Conservation (phyloP, 2,888 invertebrate genomes). For the Mythimna vitellina region DNA sequence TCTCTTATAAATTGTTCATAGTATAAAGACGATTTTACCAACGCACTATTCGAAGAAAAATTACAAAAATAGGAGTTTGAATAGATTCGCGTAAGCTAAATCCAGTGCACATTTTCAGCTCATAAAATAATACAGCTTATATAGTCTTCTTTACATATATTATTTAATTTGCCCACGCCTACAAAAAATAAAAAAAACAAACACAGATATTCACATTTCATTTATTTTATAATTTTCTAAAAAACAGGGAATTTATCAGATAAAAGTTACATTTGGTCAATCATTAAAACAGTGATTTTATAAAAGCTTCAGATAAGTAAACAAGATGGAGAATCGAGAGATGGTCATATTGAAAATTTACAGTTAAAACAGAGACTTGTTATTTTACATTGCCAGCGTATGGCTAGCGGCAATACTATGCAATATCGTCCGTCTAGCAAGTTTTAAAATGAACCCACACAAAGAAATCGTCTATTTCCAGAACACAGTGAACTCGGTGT, state of each 20-base stretch:
- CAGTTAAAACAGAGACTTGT: slow-evolving; percentile 2
- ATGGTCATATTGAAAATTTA: not conserved
- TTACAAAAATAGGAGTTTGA: no score
- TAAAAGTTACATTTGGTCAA: slow-evolving; percentile 44
- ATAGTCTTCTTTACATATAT: no score
- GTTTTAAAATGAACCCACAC: slow-evolving; percentile 14
- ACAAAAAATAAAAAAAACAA: slow-evolving; percentile 13
- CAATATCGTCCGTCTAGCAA: not conserved
- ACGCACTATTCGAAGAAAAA: no score
- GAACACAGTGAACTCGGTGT: slow-evolving; percentile 34
- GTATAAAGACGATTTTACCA: no score
- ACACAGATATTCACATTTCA: slow-evolving; percentile 14
- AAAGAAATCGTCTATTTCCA: slow-evolving; percentile 12
- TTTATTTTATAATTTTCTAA: slow-evolving; percentile 45
- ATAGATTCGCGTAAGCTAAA: no score
- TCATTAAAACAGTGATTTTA: slow-evolving; percentile 9
- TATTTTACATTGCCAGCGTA: not conserved
- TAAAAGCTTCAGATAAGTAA: not conserved
- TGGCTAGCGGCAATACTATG: not conserved
- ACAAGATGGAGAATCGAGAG: not conserved
- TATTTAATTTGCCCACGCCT: not conserved
- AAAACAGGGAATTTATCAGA: slow-evolving; percentile 24
- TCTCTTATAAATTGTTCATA: no score
- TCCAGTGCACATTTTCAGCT: no score
- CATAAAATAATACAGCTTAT: no score